Evolutionary conservation across 1,140 invertebrate species (phyloP).

Genomic region (Drosophila leontia): DNA sequence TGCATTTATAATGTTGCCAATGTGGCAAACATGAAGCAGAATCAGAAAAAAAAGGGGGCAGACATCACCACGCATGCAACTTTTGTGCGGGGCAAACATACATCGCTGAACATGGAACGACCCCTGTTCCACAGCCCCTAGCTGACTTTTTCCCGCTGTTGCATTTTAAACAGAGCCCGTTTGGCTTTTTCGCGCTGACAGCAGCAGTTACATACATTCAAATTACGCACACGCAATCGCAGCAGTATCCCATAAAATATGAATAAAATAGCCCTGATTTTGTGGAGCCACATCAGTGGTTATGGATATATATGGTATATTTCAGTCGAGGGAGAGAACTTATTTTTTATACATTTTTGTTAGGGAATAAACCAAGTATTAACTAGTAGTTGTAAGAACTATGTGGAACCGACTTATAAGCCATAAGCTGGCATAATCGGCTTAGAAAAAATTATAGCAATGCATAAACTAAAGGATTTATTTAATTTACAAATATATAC

Average conservation of each 20-base stretch:
- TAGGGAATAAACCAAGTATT: background rate
- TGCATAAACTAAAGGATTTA: too few species aligned
- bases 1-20: constrained; percentile 78
- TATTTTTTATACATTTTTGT: background rate
- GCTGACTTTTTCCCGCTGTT: constrained; percentile 48
- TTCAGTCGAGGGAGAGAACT: background rate
- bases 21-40: constrained; percentile 41
- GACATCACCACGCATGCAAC: constrained; percentile 66
- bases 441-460: too few species aligned
- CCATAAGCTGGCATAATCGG: too few species aligned
- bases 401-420: too few species aligned
- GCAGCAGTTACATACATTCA: constrained; percentile 66
- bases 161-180: constrained; percentile 68
- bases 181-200: constrained; percentile 71
- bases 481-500: background rate
- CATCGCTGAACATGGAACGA: constrained; percentile 22
- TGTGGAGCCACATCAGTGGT: background rate
- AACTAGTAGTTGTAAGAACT: too few species aligned
- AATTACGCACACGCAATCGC: constrained; percentile 59
- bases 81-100: constrained; percentile 51
- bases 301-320: background rate
- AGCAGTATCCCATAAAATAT: constrained; percentile 29
- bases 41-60: background rate
- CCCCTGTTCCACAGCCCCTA: background rate
- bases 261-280: constrained; percentile 32